Evolutionary conservation across 2,113 vertebrate genomes (phyloP).

Genomic region (Pseudopipra pipra): DNA sequence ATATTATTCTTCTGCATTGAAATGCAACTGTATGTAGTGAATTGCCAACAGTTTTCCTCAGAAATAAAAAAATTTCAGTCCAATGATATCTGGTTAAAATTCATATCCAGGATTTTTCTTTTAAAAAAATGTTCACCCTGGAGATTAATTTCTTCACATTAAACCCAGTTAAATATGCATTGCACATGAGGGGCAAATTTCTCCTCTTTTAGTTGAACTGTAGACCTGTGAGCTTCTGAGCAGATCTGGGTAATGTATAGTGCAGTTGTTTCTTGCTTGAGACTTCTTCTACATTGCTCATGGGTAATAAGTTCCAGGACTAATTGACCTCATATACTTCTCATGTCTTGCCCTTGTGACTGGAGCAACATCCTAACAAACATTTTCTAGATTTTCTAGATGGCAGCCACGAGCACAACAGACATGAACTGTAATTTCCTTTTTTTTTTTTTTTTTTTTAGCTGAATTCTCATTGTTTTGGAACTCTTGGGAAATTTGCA

Average conservation of each 20-base stretch:
- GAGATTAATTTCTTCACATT: conserved; percentile 58
- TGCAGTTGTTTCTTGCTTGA: not conserved
- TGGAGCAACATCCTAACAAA: not conserved
- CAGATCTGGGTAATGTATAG: not conserved
- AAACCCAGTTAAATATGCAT: conserved; percentile 50
- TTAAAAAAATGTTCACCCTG: not conserved
- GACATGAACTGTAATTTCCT: not conserved
- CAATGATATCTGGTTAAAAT: conserved; percentile 14
- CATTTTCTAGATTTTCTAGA: not conserved
- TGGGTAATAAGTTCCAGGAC: not conserved
- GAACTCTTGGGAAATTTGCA: not conserved
- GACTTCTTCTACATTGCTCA: not conserved
- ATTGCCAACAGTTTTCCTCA: not conserved
- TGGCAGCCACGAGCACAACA: not conserved
- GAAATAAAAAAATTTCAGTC: not conserved
- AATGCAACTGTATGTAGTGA: not conserved
- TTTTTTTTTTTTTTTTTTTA: not conserved
- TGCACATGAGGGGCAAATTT: not conserved
- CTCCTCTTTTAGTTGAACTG: conserved; percentile 24
- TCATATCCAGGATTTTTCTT: not conserved
- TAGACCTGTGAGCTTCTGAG: not conserved
- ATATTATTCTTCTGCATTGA: not conserved
- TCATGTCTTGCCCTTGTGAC: not conserved
- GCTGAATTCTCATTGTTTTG: not conserved
- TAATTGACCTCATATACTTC: not conserved